Percentiles rank a stretch among this genome's conserved stretches.
These are phyloP conservation scores for Tetanocera ferruginea DNA, from an alignment of 2,888 invertebrate genomes.

Conservation along the genomic window DNA sequence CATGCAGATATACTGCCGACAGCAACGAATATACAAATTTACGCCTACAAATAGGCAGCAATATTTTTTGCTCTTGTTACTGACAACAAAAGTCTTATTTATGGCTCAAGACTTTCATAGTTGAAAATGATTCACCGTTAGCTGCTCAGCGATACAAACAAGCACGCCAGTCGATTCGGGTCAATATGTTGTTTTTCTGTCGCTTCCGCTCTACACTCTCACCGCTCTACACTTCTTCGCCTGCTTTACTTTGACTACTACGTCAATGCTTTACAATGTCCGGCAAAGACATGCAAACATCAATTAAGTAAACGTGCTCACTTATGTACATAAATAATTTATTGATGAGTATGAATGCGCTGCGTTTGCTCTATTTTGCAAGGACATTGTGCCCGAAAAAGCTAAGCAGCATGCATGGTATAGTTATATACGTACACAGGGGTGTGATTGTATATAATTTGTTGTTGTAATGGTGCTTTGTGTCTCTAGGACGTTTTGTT, in stretches of 20 bases:
- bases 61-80: slow-evolving; percentile 14
- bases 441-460: not conserved
- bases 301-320: too few relatives aligned
- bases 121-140: slow-evolving; percentile 9
- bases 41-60: slow-evolving; percentile 18
- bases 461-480: not conserved
- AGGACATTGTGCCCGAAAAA: not conserved
- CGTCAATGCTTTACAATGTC: too few relatives aligned
- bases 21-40: not conserved
- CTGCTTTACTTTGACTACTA: not conserved
- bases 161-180: not conserved
- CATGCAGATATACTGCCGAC: too few relatives aligned
- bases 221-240: not conserved
- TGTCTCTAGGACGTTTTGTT: not conserved
- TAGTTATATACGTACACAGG: too few relatives aligned
- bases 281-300: too few relatives aligned
- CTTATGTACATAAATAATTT: slow-evolving; percentile 2
- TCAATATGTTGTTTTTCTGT: not conserved
- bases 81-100: slow-evolving; percentile 28
- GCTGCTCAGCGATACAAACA: not conserved
- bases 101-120: not conserved
- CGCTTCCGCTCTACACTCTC: not conserved
- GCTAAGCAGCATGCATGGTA: too few relatives aligned
- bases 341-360: not conserved
- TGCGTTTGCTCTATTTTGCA: not conserved